A percentile compares a stretch with the other conserved stretches of the same genome.
phyloP scores from a whole-genome alignment of 1,140 invertebrate genomes.

The Augochlora pura region DNA sequence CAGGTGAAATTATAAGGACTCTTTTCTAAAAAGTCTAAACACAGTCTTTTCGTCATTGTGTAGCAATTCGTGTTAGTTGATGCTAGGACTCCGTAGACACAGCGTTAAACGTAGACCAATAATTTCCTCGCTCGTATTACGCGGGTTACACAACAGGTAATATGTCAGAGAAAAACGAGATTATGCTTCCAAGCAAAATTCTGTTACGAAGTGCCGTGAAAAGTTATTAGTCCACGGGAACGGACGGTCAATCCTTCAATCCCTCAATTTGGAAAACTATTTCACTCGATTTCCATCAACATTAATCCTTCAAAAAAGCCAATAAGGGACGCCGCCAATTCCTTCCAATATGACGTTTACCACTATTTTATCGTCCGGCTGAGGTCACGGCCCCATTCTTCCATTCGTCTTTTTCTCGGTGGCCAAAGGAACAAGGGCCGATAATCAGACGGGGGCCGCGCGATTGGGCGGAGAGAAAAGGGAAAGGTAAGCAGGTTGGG shows the following conservation, averaged over 20 bases:
- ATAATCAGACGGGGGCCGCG: neutral
- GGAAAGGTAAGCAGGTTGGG: conserved; percentile 35
- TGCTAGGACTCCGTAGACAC: too few species aligned
- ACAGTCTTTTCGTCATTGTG: too few species aligned
- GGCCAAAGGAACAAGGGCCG: neutral
- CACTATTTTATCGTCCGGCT: neutral
- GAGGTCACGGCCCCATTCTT: neutral
- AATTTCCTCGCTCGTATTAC: too few species aligned
- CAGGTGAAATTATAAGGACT: too few species aligned
- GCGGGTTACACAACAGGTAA: too few species aligned
- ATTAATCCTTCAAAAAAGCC: neutral
- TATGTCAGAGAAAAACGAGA: too few species aligned
- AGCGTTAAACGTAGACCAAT: too few species aligned
- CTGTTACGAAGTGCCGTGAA: too few species aligned
- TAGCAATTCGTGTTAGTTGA: too few species aligned
- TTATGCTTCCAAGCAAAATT: too few species aligned
- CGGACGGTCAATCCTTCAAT: neutral
- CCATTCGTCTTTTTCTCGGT: neutral
- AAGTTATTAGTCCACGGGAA: neutral
- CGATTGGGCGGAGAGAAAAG: neutral
- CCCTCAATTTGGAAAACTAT: neutral
- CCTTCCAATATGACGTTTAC: neutral
- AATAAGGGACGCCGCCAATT: neutral
- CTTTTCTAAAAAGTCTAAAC: too few species aligned
- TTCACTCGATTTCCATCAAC: neutral